These are phyloP conservation scores for Drymonia ruficornis DNA, from an alignment of 2,888 invertebrate genomes.

Conservation along the genomic window DNA sequence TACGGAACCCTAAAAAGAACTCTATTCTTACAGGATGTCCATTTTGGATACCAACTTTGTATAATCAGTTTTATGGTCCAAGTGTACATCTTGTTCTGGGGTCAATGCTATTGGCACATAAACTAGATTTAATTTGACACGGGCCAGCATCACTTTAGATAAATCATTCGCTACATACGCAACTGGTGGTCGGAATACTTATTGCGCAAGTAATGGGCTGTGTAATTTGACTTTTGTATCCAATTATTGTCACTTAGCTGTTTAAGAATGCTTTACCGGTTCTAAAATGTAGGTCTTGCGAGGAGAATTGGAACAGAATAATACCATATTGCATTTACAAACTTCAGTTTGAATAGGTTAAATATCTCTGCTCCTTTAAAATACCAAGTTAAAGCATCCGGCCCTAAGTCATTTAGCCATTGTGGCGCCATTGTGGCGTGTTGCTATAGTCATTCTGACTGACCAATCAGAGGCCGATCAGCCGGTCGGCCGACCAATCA, in stretches of 20 bases:
- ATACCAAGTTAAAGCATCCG: too few relatives aligned
- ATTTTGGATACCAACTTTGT: background rate
- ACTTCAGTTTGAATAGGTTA: background rate
- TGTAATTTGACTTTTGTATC: background rate
- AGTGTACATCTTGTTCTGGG: too few relatives aligned
- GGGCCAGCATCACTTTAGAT: background rate
- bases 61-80: background rate
- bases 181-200: background rate
- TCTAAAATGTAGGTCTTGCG: background rate
- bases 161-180: background rate
- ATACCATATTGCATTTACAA: background rate
- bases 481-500: too few relatives aligned
- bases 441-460: too few relatives aligned
- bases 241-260: background rate
- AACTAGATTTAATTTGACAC: background rate
- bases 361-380: background rate
- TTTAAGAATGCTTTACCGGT: background rate
- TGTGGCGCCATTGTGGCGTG: too few relatives aligned
- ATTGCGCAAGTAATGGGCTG: slow-evolving; percentile 14
- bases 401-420: too few relatives aligned
- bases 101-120: too few relatives aligned
- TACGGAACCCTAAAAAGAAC: too few relatives aligned
- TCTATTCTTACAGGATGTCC: background rate
- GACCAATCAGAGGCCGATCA: too few relatives aligned
- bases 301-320: background rate